phyloP scores from a whole-genome alignment of 2,113 vertebrate species.

The Pimephales promelas region DNA sequence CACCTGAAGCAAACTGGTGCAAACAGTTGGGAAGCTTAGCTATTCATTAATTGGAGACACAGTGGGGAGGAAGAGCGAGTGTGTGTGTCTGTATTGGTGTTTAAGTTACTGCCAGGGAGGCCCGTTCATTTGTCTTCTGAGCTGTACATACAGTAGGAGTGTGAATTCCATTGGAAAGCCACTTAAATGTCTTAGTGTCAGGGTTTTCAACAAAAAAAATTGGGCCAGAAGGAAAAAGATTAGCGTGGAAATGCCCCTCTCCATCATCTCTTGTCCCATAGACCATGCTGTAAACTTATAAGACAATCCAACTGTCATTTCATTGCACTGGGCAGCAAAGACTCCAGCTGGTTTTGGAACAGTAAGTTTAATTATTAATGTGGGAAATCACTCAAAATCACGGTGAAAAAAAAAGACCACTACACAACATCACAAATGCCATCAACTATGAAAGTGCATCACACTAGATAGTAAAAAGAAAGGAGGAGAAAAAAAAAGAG shows the following conservation, averaged over 20 bases:
- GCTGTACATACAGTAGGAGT: slow-evolving; percentile 10
- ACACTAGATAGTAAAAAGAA: not conserved
- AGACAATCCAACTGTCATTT: slow-evolving; percentile 28
- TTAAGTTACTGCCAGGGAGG: slow-evolving; percentile 10
- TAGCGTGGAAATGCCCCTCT: not conserved
- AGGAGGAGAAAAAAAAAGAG: too few species aligned
- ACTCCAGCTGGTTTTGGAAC: slow-evolving; percentile 2
- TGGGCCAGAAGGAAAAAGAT: slow-evolving; percentile 36
- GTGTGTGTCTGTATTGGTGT: slow-evolving; percentile 4
- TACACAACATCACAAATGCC: not conserved
- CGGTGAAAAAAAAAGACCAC: not conserved
- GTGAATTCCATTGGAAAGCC: slow-evolving; percentile 5
- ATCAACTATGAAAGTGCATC: not conserved
- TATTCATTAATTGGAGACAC: slow-evolving; percentile 37
- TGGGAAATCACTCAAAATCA: not conserved
- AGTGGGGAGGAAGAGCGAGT: not conserved
- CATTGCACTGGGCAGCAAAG: not conserved
- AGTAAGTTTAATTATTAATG: not conserved
- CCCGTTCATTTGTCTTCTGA: slow-evolving; percentile 27
- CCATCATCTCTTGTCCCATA: slow-evolving; percentile 29
- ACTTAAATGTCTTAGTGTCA: slow-evolving; percentile 34
- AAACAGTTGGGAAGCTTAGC: slow-evolving; percentile 29
- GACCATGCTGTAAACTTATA: not conserved
- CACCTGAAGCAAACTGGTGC: slow-evolving; percentile 38
- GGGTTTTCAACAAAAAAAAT: slow-evolving; percentile 18